phyloP scores from a whole-genome alignment of 2,113 vertebrate species.

The Chunga burmeisteri region DNA sequence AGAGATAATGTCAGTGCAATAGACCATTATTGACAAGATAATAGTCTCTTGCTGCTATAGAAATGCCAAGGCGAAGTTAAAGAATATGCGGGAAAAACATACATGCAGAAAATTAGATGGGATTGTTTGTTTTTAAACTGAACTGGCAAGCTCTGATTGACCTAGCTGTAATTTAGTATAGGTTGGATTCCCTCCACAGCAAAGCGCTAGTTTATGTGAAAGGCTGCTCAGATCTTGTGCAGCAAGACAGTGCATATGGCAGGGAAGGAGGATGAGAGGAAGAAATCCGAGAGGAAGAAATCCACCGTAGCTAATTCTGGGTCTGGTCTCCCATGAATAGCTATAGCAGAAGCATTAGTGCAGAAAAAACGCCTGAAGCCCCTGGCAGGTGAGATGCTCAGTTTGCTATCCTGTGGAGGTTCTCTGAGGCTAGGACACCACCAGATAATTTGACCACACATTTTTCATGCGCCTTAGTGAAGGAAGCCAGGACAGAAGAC shows the following conservation, averaged over 20 bases:
- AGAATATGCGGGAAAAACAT: slow-evolving; percentile 46
- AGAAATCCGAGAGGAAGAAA: not conserved
- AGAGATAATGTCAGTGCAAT: slow-evolving; percentile 75
- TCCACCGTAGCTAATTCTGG: not conserved
- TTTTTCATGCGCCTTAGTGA: not conserved
- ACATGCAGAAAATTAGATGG: slow-evolving; percentile 31
- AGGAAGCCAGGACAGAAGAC: not conserved
- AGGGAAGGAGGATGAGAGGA: not conserved
- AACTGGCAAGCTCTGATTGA: slow-evolving; percentile 20
- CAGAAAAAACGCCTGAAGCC: not conserved
- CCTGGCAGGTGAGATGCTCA: accelerated
- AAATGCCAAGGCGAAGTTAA: slow-evolving; percentile 66
- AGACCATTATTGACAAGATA: slow-evolving; percentile 77
- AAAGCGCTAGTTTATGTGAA: not conserved
- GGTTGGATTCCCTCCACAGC: not conserved
- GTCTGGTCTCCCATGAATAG: not conserved
- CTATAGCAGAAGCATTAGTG: not conserved
- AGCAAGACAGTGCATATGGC: not conserved
- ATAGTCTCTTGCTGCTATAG: slow-evolving; percentile 65
- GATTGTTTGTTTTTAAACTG: slow-evolving; percentile 35
- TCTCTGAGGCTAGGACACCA: not conserved
- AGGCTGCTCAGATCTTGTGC: not conserved
- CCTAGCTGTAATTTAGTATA: not conserved
- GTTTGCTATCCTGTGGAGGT: not conserved
- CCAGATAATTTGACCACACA: not conserved